Evolutionary conservation across 2,888 invertebrate species (phyloP).

Genomic region (Drosophila infuscata): DNA sequence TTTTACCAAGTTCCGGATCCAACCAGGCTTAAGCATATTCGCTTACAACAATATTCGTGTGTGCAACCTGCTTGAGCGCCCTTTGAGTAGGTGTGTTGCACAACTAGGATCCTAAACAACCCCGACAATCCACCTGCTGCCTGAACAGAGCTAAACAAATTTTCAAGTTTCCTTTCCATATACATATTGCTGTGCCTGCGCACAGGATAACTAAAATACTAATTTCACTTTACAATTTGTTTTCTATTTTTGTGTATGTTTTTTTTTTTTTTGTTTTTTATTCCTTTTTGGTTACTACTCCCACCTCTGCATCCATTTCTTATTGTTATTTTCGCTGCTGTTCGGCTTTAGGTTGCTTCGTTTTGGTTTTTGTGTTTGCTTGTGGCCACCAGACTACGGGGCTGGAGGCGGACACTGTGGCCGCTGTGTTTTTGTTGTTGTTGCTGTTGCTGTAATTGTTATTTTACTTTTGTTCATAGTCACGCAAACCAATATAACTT

Average conservation of each 20-base stretch:
- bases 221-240: conserved; percentile 80
- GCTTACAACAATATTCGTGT: conserved; percentile 28
- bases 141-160: conserved; percentile 39
- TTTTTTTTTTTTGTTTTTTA: conserved; percentile 1
- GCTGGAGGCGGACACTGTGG: conserved; percentile 28
- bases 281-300: conserved; percentile 19
- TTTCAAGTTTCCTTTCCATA: conserved; percentile 40
- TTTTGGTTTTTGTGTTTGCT: conserved; percentile 72
- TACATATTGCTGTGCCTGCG: conserved; percentile 55
- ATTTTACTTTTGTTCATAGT: conserved; percentile 79
- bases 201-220: conserved; percentile 79
- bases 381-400: conserved; percentile 47
- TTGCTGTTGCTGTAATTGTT: conserved; percentile 70
- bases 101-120: conserved; percentile 12
- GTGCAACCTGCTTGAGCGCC: conserved; percentile 42
- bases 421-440: conserved; percentile 29
- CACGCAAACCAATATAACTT: conserved; percentile 81
- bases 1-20: conserved; percentile 4
- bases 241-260: conserved; percentile 58
- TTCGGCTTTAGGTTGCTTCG: conserved; percentile 49
- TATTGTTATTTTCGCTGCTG: conserved; percentile 53
- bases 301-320: conserved; percentile 29
- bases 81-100: conserved; percentile 28
- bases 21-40: conserved; percentile 17
- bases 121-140: conserved; percentile 27